Evolutionary conservation across 2,113 vertebrate species (phyloP).

Genomic region (Megaptera novaeangliae): DNA sequence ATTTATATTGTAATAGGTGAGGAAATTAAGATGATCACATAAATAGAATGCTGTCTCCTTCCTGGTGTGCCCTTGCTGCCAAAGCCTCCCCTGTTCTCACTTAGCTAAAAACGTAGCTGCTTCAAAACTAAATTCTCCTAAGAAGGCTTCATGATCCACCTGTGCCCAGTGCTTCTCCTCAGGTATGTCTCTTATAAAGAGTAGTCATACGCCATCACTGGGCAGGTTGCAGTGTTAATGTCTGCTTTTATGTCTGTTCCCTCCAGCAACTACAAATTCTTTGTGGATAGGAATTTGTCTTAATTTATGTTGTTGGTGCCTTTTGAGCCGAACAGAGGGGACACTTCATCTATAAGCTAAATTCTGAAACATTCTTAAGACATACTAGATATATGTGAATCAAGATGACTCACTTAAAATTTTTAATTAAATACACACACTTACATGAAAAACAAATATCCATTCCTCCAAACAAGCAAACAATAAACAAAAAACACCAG

Average conservation of each 20-base stretch:
- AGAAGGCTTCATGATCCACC: accelerated
- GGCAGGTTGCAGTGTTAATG: not conserved
- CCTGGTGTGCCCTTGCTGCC: accelerated
- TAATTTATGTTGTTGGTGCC: not conserved
- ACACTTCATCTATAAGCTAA: not conserved
- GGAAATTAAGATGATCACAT: not conserved
- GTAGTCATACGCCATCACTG: not conserved
- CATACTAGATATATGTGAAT: not conserved
- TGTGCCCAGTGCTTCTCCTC: not conserved
- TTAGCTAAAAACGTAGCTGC: not conserved
- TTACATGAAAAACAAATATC: not conserved
- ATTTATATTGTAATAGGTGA: not conserved
- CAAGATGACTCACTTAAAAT: not conserved
- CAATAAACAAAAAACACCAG: not conserved
- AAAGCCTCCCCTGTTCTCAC: not conserved
- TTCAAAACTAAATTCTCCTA: not conserved
- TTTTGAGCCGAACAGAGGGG: not conserved
- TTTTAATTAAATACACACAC: not conserved
- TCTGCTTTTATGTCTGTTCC: not conserved
- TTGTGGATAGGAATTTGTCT: not conserved
- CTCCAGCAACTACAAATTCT: not conserved
- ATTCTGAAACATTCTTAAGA: not conserved
- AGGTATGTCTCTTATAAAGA: not conserved
- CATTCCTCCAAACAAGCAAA: not conserved
- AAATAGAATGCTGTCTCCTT: not conserved